These are phyloP conservation scores for Tyto alba DNA, from an alignment of 2,113 vertebrate genomes.

Conservation along the genomic window DNA sequence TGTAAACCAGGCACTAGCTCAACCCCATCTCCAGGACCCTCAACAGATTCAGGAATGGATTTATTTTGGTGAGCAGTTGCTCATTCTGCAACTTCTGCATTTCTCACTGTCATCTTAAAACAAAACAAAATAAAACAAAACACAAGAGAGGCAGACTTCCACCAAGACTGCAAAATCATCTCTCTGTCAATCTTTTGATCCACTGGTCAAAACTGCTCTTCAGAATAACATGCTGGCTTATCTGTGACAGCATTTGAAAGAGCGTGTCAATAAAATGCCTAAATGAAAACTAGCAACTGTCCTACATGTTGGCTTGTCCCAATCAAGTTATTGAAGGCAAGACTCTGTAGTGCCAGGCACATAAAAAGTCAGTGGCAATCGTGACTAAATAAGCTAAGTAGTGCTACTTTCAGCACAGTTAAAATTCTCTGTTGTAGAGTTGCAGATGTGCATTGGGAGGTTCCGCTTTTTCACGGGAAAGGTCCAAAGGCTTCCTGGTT, in stretches of 20 bases:
- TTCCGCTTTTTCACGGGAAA: neutral
- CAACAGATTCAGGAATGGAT: neutral
- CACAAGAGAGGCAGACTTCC: neutral
- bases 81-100: slow-evolving; percentile 27
- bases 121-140: neutral
- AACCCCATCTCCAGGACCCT: neutral
- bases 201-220: neutral
- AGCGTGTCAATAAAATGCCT: neutral
- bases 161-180: neutral
- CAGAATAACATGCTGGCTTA: neutral
- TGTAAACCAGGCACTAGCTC: neutral
- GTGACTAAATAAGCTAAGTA: neutral
- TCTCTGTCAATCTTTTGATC: neutral
- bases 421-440: neutral
- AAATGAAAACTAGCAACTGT: neutral
- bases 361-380: neutral
- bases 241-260: neutral
- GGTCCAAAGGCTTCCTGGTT: neutral
- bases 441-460: neutral
- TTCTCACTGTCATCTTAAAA: neutral
- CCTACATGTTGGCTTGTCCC: neutral
- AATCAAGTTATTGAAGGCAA: neutral
- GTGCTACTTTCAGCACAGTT: neutral
- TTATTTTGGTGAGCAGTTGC: neutral
- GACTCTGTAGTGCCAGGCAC: neutral